Evolutionary conservation across 2,888 invertebrate species (phyloP), one percentile per base, ranked within the genome.

Genomic region (Cheilosia vernalis): DNA sequence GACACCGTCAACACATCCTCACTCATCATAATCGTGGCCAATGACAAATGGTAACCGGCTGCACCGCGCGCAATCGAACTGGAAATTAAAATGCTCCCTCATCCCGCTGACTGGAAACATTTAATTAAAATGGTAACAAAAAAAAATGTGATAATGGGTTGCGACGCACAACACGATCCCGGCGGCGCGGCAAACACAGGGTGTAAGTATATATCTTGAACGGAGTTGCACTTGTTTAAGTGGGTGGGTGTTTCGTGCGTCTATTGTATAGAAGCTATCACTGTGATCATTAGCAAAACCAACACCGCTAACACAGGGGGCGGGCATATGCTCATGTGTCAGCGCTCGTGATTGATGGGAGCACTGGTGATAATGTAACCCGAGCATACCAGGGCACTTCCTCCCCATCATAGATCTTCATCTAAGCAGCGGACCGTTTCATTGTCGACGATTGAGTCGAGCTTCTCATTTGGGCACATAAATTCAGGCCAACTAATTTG

Each of bases 201-300:
- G 89, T 87, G 89, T 89, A 89, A 89, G 89, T 89, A 51, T 51
- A 47, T 44, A 89, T 87, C 72, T 66, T 63, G 61, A 63, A 77
- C 76, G 63, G 40, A 58, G 47, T 74, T 85, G 87, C 83, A 77
- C 81, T 80, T 81, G 76, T 60, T 63, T 64, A 79, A 72, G 49
- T 82, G 78, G 82, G 79, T 80, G 87, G 82, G 87, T 72, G 78
- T 82, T 63, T 58, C 40, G 21, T 70, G 69, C 49, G 49, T 72
- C 53, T 69, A 44, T 44, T 6, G 24, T 51, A 24, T 15, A 67
- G 77, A 42, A 79, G 56, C 80, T 78, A 63, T 85, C 76, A 78
- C 61, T 81, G 73, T 47, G 74, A 66, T 87, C 87, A 74, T 87
- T 87, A 87, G 78, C 84, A 87, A 87, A 84, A 79, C 74, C 72